Base-by-base conservation (phyloP, 2,888 invertebrate genomes). In the Sturmia bella region DNA sequence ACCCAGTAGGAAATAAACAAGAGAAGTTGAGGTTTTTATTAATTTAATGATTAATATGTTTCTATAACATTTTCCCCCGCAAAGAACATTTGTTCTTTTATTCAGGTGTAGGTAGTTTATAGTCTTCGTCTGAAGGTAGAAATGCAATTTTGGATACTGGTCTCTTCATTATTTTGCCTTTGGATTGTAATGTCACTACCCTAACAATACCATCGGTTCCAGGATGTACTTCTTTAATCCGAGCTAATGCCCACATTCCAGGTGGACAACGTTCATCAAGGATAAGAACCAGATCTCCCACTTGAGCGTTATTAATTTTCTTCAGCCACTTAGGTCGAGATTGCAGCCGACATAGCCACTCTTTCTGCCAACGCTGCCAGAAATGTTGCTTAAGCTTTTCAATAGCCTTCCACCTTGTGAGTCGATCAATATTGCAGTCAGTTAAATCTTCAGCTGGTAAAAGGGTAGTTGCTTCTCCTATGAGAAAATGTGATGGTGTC, bases 231-330 rank as follows among this genome's bases (percentile, higher is more conserved):
- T 85, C 48, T 7, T 54, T 52, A 6, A 88, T 72, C 56, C 85
- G 48, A 4, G 85, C 87, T 5, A 86, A 54, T n/a, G 76, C 64
- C 87, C 88, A 89, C 15, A 84, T 43, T n/a, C 73, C 72, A 7
- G 80, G 77, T 2, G 69, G 75, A 21, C 50, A 41, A 12, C 66
- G 76, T 24, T 83, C 68, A 15, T 81, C 80, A 19, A 78, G 52
- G 4, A 84, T 19, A 9, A 84, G 12, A 11, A 80, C 61, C 0
- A 70, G 9, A 59, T 70, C 59, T 9, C 57, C 70, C 3, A 74
- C 11, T 43, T 80, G 7, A 2, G 73, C 39, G 21, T 85, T 83
- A 37, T 64, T 57, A 3, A 11, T 19, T 19, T 27, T 17, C 12
- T 24, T 17, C 72, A 83, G 7, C 54, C 54, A 83, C n/a, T 83